Conservation (phyloP, 2,888 invertebrate genomes). For the Campopleginae sp. region DNA sequence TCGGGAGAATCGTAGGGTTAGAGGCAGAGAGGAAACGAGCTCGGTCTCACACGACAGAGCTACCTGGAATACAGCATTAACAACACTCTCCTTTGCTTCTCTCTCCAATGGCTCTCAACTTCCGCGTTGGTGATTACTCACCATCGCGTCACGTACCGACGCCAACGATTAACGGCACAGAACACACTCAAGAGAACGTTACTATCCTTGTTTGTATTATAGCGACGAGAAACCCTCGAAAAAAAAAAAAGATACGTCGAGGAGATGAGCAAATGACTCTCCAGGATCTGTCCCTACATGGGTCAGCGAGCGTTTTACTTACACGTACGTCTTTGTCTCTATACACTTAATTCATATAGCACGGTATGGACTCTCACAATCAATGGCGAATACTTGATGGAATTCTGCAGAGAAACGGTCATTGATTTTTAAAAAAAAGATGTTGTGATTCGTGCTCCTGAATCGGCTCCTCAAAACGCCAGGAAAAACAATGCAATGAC, state of each 20-base stretch:
- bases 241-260: conserved; percentile 1
- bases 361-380: background rate
- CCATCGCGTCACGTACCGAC: conserved; percentile 68
- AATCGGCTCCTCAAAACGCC: too few relatives aligned
- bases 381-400: too few relatives aligned
- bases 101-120: conserved; percentile 60
- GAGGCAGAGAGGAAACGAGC: conserved; percentile 22
- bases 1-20: conserved; percentile 21
- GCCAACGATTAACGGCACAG: conserved; percentile 43
- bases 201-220: background rate
- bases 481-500: too few relatives aligned
- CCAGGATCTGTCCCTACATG: conserved; percentile 46
- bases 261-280: conserved; percentile 19
- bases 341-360: background rate
- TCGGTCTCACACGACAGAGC: conserved; percentile 41
- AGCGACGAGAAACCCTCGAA: conserved; percentile 5
- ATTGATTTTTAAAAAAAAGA: background rate
- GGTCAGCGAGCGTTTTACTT: too few relatives aligned
- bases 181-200: conserved; percentile 21
- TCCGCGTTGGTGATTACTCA: conserved; percentile 71
- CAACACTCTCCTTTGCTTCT: conserved; percentile 31
- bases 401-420: too few relatives aligned
- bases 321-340: background rate
- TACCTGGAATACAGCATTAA: conserved; percentile 50
- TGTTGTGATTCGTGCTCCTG: background rate